Evolutionary conservation across 2,797 vertebrate genomes (phyloP), one percentile per base, ranked within the genome.

Genomic region (Sebastes glaucus): DNA sequence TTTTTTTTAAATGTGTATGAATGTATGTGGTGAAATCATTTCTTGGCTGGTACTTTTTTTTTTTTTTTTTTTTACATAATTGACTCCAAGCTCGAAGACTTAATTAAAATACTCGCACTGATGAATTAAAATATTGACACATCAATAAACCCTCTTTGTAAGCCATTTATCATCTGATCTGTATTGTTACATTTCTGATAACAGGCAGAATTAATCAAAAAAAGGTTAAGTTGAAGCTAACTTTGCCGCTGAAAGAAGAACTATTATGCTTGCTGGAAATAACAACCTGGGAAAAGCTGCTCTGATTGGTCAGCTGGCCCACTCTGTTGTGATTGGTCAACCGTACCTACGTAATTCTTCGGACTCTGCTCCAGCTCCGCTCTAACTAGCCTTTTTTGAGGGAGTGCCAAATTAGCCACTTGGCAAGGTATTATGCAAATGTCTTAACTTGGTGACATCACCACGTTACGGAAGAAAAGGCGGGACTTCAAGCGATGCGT

Each of bases 361-460:
- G 3, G 46, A 49, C 46, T 49, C 1, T 0, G 7, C 46, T 49
- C 18, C 6, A 1, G 46, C 18, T 46, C 42, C 42, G 3, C 16
- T 49, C 18, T 49, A 49, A 18, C 46, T 49, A 20, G 7, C 18
- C 0, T 42, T 38, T 32, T 8, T 20, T 20, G 46, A 49, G 7
- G 7, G 46, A 2, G 16, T 49, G 46, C 46, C 7, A 49, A 49
- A 49, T 0, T 20, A 49, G 7, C 6, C 16, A 7, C 16, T 7
- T 18, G 6, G 16, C 42, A 18, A 35, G 42, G 18, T 49, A 20
- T 20, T 20, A 4, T 49, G 46, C 18, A 49, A 49, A 49, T 49
- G 7, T 49, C 1, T 49, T 49, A 46, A 18, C 7, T 49, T 20
- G 18, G 7, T 49, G 46, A 49, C 46, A 49, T 49, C 46, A 49